phyloP scores from a whole-genome alignment of 2,888 invertebrate species.

The Dioctria linearis region DNA sequence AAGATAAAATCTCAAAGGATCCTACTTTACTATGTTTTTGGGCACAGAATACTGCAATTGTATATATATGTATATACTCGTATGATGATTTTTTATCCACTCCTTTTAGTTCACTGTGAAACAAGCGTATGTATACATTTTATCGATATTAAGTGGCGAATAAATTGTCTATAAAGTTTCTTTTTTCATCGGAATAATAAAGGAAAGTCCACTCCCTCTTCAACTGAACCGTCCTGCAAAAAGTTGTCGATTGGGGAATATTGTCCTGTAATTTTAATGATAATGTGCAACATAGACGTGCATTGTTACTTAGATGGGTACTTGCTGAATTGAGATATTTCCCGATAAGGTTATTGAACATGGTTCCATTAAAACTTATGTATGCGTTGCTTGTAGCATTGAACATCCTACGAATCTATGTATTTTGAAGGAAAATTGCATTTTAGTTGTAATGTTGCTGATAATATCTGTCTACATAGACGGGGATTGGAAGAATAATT shows the following conservation, averaged over 20 bases:
- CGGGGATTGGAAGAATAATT: too few relatives aligned
- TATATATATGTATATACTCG: neutral
- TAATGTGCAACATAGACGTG: constrained; percentile 43
- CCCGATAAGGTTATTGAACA: constrained; percentile 39
- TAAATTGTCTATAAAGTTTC: constrained; percentile 68
- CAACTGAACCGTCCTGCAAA: neutral
- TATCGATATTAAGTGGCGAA: constrained; percentile 66
- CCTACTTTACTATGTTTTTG: neutral
- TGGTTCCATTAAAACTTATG: constrained; percentile 28
- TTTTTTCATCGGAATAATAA: constrained; percentile 31
- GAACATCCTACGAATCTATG: neutral
- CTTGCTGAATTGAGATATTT: constrained; percentile 18
- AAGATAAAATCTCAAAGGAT: constrained; percentile 48
- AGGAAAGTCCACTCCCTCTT: neutral
- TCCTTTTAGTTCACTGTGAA: constrained; percentile 53
- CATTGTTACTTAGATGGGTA: constrained; percentile 1
- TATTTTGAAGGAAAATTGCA: neutral
- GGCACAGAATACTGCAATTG: neutral
- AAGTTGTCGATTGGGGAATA: constrained; percentile 48
- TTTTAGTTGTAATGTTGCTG: neutral
- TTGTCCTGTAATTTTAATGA: constrained; percentile 55
- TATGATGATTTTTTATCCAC: constrained; percentile 16
- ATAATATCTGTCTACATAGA: neutral
- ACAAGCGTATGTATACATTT: constrained; percentile 62
- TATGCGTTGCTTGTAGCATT: neutral